These are phyloP conservation scores for Hippoglossus hippoglossus DNA, from an alignment of 2,797 vertebrate species.

Conservation along the genomic window DNA sequence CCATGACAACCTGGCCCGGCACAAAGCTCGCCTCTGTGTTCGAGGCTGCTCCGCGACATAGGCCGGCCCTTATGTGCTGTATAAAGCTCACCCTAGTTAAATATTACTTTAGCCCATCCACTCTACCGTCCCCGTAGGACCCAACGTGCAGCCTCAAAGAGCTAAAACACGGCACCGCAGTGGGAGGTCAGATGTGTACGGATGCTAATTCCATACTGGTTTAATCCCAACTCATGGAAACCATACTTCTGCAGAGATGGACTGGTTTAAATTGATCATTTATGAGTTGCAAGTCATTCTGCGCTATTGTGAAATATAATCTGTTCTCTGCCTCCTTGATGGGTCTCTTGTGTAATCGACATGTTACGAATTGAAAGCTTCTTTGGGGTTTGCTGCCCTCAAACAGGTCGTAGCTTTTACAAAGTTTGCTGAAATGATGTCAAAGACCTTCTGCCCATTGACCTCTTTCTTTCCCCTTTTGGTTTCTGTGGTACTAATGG, in stretches of 20 bases:
- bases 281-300: background rate
- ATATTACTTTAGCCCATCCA: conserved; percentile 51
- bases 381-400: too few species aligned
- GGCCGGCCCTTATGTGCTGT: conserved; percentile 44
- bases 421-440: conserved; percentile 18
- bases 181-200: conserved; percentile 16
- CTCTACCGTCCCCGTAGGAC: conserved; percentile 25
- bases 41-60: conserved; percentile 60
- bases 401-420: conserved; percentile 4
- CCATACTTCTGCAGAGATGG: background rate
- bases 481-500: conserved; percentile 27
- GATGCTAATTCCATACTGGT: conserved; percentile 1
- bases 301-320: background rate
- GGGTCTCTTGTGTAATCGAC: background rate
- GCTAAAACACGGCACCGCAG: conserved; percentile 18
- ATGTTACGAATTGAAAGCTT: background rate
- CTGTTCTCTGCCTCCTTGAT: background rate
- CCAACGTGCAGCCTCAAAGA: conserved; percentile 13
- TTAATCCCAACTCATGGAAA: background rate
- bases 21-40: conserved; percentile 75
- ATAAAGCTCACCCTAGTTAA: conserved; percentile 53
- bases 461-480: conserved; percentile 7
- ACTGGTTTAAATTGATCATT: conserved; percentile 11
- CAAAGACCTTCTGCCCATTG: conserved; percentile 1
- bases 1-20: conserved; percentile 63